Percentiles rank a stretch among this genome's conserved stretches.
Evolutionary conservation across 2,888 invertebrate genomes (phyloP).

Genomic region (Cantharis lateralis): DNA sequence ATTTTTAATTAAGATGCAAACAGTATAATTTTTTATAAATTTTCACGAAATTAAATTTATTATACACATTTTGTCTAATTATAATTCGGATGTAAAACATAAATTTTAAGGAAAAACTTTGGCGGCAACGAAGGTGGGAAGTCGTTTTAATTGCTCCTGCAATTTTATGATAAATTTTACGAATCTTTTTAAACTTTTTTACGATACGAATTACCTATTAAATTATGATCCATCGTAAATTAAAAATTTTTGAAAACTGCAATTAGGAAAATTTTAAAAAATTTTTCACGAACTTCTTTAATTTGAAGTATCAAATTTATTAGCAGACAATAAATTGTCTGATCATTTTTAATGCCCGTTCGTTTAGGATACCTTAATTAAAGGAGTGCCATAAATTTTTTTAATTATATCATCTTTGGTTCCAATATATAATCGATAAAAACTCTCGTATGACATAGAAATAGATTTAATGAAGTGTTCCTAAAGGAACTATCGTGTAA

Average conservation of each 20-base stretch:
- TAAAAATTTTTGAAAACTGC: background rate
- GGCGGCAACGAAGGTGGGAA: background rate
- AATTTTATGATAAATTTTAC: background rate
- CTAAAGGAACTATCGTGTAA: background rate
- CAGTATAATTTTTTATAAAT: background rate
- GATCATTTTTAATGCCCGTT: conserved; percentile 8
- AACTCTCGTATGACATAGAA: conserved; percentile 13
- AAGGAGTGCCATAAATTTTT: conserved; percentile 25
- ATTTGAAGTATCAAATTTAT: background rate
- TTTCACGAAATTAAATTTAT: background rate
- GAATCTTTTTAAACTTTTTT: background rate
- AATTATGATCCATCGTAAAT: background rate
- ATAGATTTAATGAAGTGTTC: conserved; percentile 26
- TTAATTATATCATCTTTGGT: conserved; percentile 26
- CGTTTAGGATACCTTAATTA: conserved; percentile 23
- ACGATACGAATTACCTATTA: background rate
- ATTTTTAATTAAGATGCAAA: background rate
- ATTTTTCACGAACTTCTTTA: background rate
- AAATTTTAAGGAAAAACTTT: background rate
- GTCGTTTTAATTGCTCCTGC: background rate
- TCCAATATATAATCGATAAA: conserved; percentile 25
- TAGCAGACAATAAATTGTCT: background rate
- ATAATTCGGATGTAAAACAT: background rate
- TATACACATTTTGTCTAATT: background rate
- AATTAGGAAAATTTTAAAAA: background rate